Evolutionary conservation across 2,797 vertebrate genomes (phyloP).

Genomic region (Pelodytes ibericus): DNA sequence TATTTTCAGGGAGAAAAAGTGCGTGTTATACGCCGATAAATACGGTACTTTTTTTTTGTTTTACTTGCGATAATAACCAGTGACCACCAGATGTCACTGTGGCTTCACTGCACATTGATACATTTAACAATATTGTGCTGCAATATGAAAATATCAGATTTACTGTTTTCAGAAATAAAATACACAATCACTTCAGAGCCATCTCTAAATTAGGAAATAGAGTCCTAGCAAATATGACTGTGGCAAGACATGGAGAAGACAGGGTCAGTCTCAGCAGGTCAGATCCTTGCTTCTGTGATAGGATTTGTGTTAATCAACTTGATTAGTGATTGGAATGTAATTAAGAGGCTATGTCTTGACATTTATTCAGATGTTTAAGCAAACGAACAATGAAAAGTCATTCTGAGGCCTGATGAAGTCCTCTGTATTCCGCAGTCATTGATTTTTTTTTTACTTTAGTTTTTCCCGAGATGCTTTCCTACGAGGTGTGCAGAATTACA

Average conservation of each 20-base stretch:
- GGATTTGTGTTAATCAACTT: slow-evolving; percentile 27
- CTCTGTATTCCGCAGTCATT: neutral
- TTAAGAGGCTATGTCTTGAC: slow-evolving; percentile 38
- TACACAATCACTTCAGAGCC: slow-evolving; percentile 30
- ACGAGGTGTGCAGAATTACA: neutral
- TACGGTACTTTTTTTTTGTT: neutral
- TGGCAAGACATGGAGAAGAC: neutral
- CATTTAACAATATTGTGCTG: neutral
- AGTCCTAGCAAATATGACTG: slow-evolving; percentile 5
- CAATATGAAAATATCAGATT: neutral
- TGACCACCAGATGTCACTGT: slow-evolving; percentile 38
- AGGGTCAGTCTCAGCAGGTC: slow-evolving; percentile 18
- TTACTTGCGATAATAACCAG: neutral
- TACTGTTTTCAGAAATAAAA: slow-evolving; percentile 11
- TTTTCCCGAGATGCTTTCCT: neutral
- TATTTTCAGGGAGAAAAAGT: no score
- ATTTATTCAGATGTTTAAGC: slow-evolving; percentile 38
- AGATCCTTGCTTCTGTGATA: slow-evolving; percentile 8
- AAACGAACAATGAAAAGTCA: slow-evolving; percentile 39
- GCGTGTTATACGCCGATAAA: no score
- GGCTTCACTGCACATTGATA: neutral
- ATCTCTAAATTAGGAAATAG: slow-evolving; percentile 37
- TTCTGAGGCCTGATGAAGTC: slow-evolving; percentile 19
- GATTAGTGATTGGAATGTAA: slow-evolving; percentile 52
- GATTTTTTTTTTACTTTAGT: neutral